Percentiles rank a stretch among this genome's conserved stretches.
Evolutionary conservation across 2,888 invertebrate genomes (phyloP).

Genomic region (Charanyca ferruginea): DNA sequence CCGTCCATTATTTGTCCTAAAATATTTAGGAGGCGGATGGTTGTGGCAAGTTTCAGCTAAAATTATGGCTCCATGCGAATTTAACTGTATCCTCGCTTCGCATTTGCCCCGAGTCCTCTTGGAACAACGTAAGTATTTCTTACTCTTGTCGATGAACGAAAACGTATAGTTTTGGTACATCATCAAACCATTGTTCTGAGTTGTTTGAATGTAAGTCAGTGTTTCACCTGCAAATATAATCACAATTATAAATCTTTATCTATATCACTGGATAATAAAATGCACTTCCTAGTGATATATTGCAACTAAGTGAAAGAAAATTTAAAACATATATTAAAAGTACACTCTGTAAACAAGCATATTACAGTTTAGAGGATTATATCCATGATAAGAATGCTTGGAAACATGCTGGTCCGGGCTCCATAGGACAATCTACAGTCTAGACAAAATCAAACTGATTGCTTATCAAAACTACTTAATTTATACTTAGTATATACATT

Average conservation of each 20-base stretch:
- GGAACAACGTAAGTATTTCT: conserved; percentile 69
- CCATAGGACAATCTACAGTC: too few species aligned
- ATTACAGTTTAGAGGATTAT: too few species aligned
- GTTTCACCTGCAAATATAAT: conserved; percentile 39
- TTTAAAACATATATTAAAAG: too few species aligned
- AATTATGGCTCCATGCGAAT: conserved; percentile 43
- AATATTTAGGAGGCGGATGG: conserved; percentile 59
- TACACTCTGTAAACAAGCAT: too few species aligned
- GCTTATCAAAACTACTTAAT: too few species aligned
- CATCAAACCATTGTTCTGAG: conserved; percentile 44
- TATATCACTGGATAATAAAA: too few species aligned
- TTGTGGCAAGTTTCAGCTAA: conserved; percentile 60
- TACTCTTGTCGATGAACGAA: conserved; percentile 61
- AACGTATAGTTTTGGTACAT: conserved; percentile 64
- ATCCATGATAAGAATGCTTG: too few species aligned
- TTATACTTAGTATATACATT: too few species aligned
- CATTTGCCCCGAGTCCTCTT: conserved; percentile 65
- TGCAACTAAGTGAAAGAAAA: too few species aligned
- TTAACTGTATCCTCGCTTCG: conserved; percentile 59
- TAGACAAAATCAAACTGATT: too few species aligned
- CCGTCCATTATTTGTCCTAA: conserved; percentile 26
- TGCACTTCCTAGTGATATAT: too few species aligned
- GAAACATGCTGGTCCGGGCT: too few species aligned
- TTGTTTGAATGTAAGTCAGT: conserved; percentile 44
- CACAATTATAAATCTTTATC: neutral